Evolutionary conservation across 37 sponge, comb jelly and placozoan species (phyloP), one percentile per base, ranked within the genome.

Genomic region (Amphimedon queenslandica): DNA sequence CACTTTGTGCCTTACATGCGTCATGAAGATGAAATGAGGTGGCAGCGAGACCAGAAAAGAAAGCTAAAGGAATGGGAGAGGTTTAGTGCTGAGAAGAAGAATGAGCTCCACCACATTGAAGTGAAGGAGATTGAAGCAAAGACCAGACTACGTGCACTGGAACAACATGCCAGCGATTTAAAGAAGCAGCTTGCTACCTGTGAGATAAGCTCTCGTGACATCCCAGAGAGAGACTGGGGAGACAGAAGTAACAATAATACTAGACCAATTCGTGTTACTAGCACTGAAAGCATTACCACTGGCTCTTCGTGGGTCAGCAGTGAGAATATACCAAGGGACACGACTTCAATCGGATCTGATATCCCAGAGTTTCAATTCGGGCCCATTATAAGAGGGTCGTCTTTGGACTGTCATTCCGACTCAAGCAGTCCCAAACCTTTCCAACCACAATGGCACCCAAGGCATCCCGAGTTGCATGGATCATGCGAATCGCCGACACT

Each of bases 41-140:
- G 75, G 63, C 79, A 85, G 4, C 16, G 27, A n/a, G 69, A 74
- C 34, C 66, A 77, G 53, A 70, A 67, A 37, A 77, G 70, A 64
- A 33, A 56, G 21, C 28, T 64, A 31, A 69, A 55, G 33, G 81
- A 86, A 25, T 56, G 74, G n/a, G 80, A 86, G 36, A 40, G 60
- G 43, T 37, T 47, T 3, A 68, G 64, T 40, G 63, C 27, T 3
- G 73, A 75, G 3, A 55, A 33, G 34, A 69, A 61, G 33, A 66
- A 69, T 1, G 42, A 47, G 1, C 16, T 86, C 6, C 75, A 80
- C 37, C 42, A 71, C 5, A 51, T 80, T 0, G 72, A 80, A 35
- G 28, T 67, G 37, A 41, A 75, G 4, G 70, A 73, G 34, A 80
- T 70, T 39, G 1, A 24, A 5, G 65, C 57, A 2, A 79, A 39